phyloP scores from a whole-genome alignment of 1,140 invertebrate species.

The Latrodectus geometricus region DNA sequence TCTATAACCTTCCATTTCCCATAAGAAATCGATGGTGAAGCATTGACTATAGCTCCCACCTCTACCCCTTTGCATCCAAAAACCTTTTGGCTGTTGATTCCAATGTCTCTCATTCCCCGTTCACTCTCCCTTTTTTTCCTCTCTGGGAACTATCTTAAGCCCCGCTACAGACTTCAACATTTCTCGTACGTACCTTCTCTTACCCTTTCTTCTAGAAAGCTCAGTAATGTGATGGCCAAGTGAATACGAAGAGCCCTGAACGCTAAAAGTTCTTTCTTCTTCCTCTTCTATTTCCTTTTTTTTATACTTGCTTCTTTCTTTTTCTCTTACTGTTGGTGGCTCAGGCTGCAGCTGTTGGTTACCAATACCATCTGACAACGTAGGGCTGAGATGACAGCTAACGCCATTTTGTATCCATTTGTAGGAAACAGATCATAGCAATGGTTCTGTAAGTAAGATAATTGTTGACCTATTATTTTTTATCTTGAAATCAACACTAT shows the following conservation, averaged over 20 bases:
- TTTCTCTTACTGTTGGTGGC: conserved; percentile 1
- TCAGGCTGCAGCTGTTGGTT: conserved; percentile 30
- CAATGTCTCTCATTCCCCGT: conserved; percentile 12
- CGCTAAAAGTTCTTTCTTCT: conserved; percentile 20
- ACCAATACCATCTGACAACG: conserved; percentile 4
- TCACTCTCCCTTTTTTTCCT: conserved; percentile 13
- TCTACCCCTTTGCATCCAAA: conserved; percentile 10
- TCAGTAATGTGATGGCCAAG: conserved; percentile 38
- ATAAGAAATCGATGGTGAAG: conserved; percentile 39
- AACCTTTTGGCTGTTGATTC: conserved; percentile 32
- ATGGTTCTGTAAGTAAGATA: too few species aligned
- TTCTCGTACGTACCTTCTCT: background rate
- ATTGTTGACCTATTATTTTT: too few species aligned
- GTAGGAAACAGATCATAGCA: too few species aligned
- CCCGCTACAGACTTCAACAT: background rate
- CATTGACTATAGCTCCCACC: conserved; percentile 12
- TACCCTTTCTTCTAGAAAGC: background rate
- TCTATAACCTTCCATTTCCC: conserved; percentile 17
- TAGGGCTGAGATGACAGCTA: background rate
- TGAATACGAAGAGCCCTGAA: conserved; percentile 10
- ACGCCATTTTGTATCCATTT: conserved; percentile 31
- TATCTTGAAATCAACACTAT: too few species aligned
- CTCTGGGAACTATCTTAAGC: conserved; percentile 12
- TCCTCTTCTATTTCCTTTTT: too few species aligned
- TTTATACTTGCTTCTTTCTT: background rate